Evolutionary conservation across 2,797 vertebrate genomes (phyloP).

Genomic region (Microctenopoma stevenorrisi): DNA sequence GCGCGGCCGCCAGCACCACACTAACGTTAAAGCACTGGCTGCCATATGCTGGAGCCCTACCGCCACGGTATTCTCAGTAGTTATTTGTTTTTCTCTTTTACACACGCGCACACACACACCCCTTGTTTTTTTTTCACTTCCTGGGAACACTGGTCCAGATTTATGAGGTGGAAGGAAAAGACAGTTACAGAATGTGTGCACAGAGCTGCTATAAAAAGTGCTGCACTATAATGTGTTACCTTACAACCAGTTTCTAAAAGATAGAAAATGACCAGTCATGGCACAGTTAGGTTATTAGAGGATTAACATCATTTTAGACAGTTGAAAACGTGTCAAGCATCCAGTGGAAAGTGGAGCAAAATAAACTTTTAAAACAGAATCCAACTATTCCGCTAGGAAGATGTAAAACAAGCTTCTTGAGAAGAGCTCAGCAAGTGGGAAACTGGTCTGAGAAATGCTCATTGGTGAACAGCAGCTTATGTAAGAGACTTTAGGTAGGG

Average conservation of each 20-base stretch:
- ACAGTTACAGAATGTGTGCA: neutral
- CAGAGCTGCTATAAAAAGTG: neutral
- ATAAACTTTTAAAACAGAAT: constrained; percentile 64
- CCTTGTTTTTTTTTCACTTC: constrained; percentile 24
- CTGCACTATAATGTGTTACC: neutral
- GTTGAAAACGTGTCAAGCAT: constrained; percentile 52
- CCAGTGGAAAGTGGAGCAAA: constrained; percentile 50
- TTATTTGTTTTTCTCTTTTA: constrained; percentile 22
- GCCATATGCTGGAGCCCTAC: constrained; percentile 56
- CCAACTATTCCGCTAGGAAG: constrained; percentile 51
- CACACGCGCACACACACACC: neutral
- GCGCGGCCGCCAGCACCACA: constrained; percentile 43
- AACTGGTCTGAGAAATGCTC: constrained; percentile 48
- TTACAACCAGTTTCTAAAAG: neutral
- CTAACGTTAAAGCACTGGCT: constrained; percentile 42
- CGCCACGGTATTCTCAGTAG: constrained; percentile 53
- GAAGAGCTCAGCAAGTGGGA: constrained; percentile 50
- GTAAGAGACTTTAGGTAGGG: constrained; percentile 68
- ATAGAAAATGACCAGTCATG: neutral
- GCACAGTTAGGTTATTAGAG: neutral
- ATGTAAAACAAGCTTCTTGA: constrained; percentile 49
- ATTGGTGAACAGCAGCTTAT: constrained; percentile 62
- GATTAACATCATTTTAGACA: constrained; percentile 36
- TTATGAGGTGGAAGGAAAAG: constrained; percentile 25
- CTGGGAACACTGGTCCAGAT: constrained; percentile 37